A percentile compares a stretch with the other conserved stretches of the same genome.
Evolutionary conservation across 2,113 vertebrate species (phyloP).

Genomic region (Trinectes maculatus): DNA sequence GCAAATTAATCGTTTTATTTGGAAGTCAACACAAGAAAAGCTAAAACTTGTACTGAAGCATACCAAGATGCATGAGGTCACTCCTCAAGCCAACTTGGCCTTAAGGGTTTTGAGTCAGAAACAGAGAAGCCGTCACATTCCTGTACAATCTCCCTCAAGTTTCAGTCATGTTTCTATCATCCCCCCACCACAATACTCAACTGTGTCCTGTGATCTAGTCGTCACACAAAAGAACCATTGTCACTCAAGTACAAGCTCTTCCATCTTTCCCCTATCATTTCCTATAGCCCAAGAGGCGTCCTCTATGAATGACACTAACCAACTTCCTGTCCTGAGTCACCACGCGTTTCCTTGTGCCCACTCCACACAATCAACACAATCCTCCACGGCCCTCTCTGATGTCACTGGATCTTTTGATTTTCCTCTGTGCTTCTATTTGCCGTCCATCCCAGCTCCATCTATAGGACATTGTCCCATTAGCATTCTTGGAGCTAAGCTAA

Average conservation of each 20-base stretch:
- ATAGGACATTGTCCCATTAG: conserved; percentile 62
- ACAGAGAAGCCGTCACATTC: conserved; percentile 70
- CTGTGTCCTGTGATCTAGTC: conserved; percentile 62
- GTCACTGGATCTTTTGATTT: conserved; percentile 67
- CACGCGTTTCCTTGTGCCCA: conserved; percentile 50
- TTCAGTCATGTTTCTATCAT: conserved; percentile 68
- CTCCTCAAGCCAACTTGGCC: conserved; percentile 50
- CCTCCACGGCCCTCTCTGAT: conserved; percentile 55
- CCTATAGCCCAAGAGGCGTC: conserved; percentile 55
- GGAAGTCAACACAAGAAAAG: conserved; percentile 29
- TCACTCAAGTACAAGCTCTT: conserved; percentile 56
- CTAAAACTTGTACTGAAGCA: conserved; percentile 27
- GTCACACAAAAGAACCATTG: conserved; percentile 70
- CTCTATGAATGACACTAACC: conserved; percentile 44
- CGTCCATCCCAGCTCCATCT: conserved; percentile 42
- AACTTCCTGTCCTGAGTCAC: conserved; percentile 77
- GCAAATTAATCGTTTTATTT: conserved; percentile 28
- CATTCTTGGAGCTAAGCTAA: conserved; percentile 50
- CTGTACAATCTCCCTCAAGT: conserved; percentile 61
- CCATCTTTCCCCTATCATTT: conserved; percentile 57
- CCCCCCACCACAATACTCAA: conserved; percentile 18
- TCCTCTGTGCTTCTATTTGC: conserved; percentile 33
- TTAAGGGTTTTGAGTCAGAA: conserved; percentile 61
- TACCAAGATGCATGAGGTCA: conserved; percentile 73
- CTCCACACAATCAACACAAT: conserved; percentile 49